Conservation (phyloP, 2,888 invertebrate genomes). For the Tinea trinotella region DNA sequence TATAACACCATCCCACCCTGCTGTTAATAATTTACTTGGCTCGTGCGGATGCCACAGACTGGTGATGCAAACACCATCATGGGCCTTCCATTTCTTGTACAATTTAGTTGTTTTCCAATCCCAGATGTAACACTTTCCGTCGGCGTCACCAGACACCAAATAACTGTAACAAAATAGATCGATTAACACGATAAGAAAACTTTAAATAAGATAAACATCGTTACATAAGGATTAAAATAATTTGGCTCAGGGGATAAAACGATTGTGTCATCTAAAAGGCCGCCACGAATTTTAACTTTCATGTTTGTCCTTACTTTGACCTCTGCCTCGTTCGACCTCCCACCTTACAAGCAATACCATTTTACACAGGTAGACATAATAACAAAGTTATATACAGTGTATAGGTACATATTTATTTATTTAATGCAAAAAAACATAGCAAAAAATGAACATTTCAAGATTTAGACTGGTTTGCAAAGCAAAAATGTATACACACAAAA, state of each 20-base stretch:
- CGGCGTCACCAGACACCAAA: conserved; percentile 97
- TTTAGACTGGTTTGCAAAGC: too few relatives aligned
- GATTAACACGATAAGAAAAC: background rate
- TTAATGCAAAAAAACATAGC: too few relatives aligned
- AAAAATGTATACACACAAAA: too few relatives aligned
- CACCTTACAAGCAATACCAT: background rate
- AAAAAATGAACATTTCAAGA: too few relatives aligned
- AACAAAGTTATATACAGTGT: too few relatives aligned
- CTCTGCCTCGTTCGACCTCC: background rate
- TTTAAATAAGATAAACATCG: background rate
- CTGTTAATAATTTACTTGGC: conserved; percentile 96
- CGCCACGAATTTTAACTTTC: background rate
- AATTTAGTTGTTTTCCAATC: conserved; percentile 99
- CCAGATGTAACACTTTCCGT: conserved; percentile 99
- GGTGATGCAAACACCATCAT: conserved; percentile 96
- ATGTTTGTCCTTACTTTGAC: conserved; percentile 11
- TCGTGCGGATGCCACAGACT: conserved; percentile 99
- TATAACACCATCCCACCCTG: conserved; percentile 98
- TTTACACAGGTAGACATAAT: too few relatives aligned
- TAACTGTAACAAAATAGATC: conserved; percentile 77
- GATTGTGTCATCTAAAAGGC: background rate
- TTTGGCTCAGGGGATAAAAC: background rate
- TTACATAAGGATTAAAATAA: background rate
- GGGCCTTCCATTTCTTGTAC: conserved; percentile 99
- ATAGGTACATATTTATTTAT: too few relatives aligned